Evolutionary conservation across 2,888 invertebrate genomes (phyloP).

Genomic region (Drosophila monieri): DNA sequence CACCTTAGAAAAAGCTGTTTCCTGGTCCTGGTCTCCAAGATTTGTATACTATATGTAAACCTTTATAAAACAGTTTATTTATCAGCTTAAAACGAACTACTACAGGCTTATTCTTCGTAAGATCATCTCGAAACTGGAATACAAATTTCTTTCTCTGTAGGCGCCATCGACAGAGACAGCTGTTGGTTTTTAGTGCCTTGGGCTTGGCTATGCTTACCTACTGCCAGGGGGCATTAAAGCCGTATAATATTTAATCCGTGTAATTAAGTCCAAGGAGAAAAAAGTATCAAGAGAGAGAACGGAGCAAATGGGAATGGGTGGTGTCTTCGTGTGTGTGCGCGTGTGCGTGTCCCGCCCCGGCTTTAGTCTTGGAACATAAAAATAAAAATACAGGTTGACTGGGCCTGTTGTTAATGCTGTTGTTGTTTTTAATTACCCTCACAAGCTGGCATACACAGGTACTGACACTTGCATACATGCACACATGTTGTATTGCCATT

Average conservation of each 20-base stretch:
- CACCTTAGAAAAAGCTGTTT: not conserved
- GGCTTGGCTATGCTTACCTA: conserved; percentile 42
- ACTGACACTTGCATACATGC: conserved; percentile 34
- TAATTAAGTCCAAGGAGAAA: conserved; percentile 79
- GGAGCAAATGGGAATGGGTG: conserved; percentile 10
- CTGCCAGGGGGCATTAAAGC: conserved; percentile 63
- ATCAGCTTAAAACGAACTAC: rapidly evolving
- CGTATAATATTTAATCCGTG: conserved; percentile 78
- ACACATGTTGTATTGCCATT: conserved; percentile 45
- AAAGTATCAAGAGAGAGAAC: conserved; percentile 34
- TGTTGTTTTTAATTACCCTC: conserved; percentile 74
- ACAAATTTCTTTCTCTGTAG: not conserved
- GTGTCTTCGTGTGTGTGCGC: not conserved
- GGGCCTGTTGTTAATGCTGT: conserved; percentile 36
- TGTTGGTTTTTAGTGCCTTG: conserved; percentile 33
- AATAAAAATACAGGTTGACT: conserved; percentile 68
- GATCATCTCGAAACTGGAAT: not conserved
- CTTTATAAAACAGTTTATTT: too few relatives aligned
- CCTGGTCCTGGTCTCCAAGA: not conserved
- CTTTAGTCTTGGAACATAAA: conserved; percentile 58
- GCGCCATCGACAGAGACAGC: conserved; percentile 17
- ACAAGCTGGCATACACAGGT: conserved; percentile 19
- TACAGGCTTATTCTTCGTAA: too few relatives aligned
- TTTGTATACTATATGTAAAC: too few relatives aligned
- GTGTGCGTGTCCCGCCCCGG: conserved; percentile 26